Conservation (phyloP, 2,797 vertebrate species). For the Acanthornis magna region DNA sequence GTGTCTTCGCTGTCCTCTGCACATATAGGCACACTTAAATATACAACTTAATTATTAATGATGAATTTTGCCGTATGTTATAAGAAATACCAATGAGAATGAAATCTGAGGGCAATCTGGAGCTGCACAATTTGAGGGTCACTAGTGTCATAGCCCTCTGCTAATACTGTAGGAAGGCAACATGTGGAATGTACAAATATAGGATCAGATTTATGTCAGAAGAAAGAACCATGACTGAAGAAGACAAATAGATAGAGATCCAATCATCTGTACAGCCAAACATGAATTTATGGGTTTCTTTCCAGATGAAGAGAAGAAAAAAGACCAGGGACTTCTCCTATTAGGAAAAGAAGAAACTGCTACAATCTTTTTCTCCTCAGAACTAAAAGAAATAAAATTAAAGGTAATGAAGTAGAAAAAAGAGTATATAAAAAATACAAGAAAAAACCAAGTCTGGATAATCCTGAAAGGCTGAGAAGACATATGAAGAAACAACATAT, state of each 20-base stretch:
- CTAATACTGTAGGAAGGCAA: slow-evolving; percentile 42
- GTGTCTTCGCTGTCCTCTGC: not conserved
- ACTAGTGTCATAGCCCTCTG: slow-evolving; percentile 22
- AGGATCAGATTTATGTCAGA: slow-evolving; percentile 11
- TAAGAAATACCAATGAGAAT: not conserved
- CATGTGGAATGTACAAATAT: slow-evolving; percentile 42
- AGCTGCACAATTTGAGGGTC: slow-evolving; percentile 43
- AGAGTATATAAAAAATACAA: not conserved
- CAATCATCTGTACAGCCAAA: not conserved
- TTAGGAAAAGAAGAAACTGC: not conserved
- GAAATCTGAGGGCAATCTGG: slow-evolving; percentile 33
- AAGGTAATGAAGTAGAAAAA: not conserved
- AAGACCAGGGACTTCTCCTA: not conserved
- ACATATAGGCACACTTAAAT: not conserved
- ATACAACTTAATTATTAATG: slow-evolving; percentile 8
- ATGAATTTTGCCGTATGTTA: not conserved
- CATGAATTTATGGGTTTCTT: not conserved
- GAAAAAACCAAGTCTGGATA: not conserved
- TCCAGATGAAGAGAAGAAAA: not conserved
- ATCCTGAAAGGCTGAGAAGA: not conserved
- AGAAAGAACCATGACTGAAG: not conserved
- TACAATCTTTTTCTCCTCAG: not conserved
- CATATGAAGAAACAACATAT: not conserved
- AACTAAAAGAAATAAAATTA: not conserved
- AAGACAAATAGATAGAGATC: not conserved